A percentile compares a stretch with the other conserved stretches of the same genome.
phyloP scores from a whole-genome alignment of 2,888 invertebrate species.

The Drosophila maculinotata region DNA sequence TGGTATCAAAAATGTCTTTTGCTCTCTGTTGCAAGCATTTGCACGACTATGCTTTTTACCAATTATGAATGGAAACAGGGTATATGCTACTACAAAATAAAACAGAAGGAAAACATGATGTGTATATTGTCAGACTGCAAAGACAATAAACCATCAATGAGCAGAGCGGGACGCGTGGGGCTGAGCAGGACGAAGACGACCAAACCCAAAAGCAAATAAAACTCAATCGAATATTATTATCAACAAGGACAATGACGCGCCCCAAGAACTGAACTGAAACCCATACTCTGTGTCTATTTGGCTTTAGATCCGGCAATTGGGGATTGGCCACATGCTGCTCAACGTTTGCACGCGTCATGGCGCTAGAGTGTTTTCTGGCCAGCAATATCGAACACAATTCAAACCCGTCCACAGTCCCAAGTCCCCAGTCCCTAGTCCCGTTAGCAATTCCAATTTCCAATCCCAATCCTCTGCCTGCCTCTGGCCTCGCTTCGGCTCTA shows the following conservation, averaged over 20 bases:
- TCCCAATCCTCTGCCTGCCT: conserved; percentile 22
- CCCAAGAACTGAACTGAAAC: conserved; percentile 52
- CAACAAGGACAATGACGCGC: conserved; percentile 66
- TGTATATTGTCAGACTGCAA: conserved; percentile 61
- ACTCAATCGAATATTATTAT: conserved; percentile 81
- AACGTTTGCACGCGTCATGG: conserved; percentile 57
- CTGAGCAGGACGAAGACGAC: conserved; percentile 37
- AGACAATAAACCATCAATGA: conserved; percentile 79
- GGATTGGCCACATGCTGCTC: conserved; percentile 77
- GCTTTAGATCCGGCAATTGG: conserved; percentile 40
- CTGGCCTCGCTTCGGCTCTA: conserved; percentile 50
- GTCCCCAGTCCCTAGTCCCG: conserved; percentile 13
- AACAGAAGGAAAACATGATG: conserved; percentile 41
- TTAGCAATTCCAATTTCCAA: conserved; percentile 25
- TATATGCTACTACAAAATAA: neutral
- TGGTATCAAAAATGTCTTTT: too few species aligned
- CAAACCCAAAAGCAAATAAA: conserved; percentile 78
- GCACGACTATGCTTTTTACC: too few species aligned
- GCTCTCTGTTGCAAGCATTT: too few species aligned
- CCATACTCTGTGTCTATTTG: too few species aligned
- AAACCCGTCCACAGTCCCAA: conserved; percentile 7
- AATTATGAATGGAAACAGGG: neutral
- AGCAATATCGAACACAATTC: conserved; percentile 19
- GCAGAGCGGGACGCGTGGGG: conserved; percentile 11
- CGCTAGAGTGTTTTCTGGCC: conserved; percentile 41